A percentile compares a stretch with the other conserved stretches of the same genome.
phyloP scores from a whole-genome alignment of 2,888 invertebrate genomes.

The Liopterus haemorrhoidalis region DNA sequence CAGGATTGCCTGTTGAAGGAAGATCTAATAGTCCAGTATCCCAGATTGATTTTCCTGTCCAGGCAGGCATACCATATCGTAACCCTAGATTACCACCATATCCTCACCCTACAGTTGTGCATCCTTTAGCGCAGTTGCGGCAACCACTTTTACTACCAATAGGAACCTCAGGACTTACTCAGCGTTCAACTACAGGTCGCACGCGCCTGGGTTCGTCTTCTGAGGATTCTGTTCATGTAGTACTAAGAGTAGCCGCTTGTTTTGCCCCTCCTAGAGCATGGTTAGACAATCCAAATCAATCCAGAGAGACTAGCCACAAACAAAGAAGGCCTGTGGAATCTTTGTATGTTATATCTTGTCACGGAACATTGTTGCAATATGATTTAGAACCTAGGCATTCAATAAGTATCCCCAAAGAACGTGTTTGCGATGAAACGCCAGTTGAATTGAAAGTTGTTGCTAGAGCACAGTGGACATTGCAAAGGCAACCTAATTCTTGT shows the following conservation, averaged over 20 bases:
- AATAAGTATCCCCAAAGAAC: conserved; percentile 69
- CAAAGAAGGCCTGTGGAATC: conserved; percentile 66
- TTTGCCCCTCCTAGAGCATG: conserved; percentile 73
- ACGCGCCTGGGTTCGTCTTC: conserved; percentile 64
- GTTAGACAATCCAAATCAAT: conserved; percentile 47
- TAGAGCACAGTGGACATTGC: conserved; percentile 84
- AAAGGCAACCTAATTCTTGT: conserved; percentile 55
- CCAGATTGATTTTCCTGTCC: conserved; percentile 42
- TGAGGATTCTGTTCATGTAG: conserved; percentile 62
- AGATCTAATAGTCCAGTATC: conserved; percentile 67
- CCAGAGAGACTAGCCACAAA: conserved; percentile 39
- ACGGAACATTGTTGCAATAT: conserved; percentile 82
- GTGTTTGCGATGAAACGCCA: conserved; percentile 77
- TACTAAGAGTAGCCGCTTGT: conserved; percentile 70
- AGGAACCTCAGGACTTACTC: conserved; percentile 38
- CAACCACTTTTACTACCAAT: conserved; percentile 54
- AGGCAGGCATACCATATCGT: conserved; percentile 60
- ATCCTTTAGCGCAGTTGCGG: conserved; percentile 81
- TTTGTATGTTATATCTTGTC: conserved; percentile 84
- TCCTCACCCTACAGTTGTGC: conserved; percentile 73
- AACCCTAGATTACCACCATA: conserved; percentile 90
- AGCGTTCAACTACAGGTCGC: conserved; percentile 46
- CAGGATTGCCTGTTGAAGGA: conserved; percentile 72
- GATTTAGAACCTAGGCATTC: conserved; percentile 73
- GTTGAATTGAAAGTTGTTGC: conserved; percentile 82